phyloP scores from a whole-genome alignment of 2,888 invertebrate genomes.

The Microdon myrmicae region DNA sequence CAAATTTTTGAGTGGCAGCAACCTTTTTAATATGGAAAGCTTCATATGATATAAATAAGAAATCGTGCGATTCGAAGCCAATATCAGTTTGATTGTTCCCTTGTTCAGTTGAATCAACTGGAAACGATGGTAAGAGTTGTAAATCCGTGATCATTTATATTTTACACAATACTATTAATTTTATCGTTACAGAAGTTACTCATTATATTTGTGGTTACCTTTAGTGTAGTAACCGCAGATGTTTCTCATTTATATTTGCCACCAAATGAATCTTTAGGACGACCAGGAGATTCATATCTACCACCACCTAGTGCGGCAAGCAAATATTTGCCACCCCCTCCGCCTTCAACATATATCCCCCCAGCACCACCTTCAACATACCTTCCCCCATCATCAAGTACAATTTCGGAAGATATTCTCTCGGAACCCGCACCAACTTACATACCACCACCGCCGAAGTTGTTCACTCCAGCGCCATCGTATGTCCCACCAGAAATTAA shows the following conservation, averaged over 20 bases:
- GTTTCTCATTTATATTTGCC: constrained; percentile 40
- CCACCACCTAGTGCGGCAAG: too few relatives aligned
- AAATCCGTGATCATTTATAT: too few relatives aligned
- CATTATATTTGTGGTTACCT: constrained; percentile 26
- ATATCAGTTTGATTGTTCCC: constrained; percentile 32
- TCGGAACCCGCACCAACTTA: constrained; percentile 16
- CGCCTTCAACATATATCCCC: constrained; percentile 1
- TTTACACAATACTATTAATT: not conserved
- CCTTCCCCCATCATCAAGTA: constrained; percentile 10
- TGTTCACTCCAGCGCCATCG: constrained; percentile 3
- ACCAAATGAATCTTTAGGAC: constrained; percentile 20
- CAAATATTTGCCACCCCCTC: constrained; percentile 12
- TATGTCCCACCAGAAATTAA: constrained; percentile 21
- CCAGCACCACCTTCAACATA: constrained; percentile 8
- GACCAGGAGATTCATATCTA: not conserved
- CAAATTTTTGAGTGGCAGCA: constrained; percentile 1
- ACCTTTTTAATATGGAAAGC: constrained; percentile 14
- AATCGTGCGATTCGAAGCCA: constrained; percentile 26
- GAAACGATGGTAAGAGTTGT: constrained; percentile 20
- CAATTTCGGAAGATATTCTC: too few relatives aligned
- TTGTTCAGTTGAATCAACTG: constrained; percentile 16
- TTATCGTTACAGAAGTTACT: constrained; percentile 25
- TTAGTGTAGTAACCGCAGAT: constrained; percentile 33
- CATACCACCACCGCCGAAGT: constrained; percentile 17
- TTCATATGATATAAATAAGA: constrained; percentile 41